Conservation (phyloP, 2,888 invertebrate genomes). For the Leptarthrus brevirostris region DNA sequence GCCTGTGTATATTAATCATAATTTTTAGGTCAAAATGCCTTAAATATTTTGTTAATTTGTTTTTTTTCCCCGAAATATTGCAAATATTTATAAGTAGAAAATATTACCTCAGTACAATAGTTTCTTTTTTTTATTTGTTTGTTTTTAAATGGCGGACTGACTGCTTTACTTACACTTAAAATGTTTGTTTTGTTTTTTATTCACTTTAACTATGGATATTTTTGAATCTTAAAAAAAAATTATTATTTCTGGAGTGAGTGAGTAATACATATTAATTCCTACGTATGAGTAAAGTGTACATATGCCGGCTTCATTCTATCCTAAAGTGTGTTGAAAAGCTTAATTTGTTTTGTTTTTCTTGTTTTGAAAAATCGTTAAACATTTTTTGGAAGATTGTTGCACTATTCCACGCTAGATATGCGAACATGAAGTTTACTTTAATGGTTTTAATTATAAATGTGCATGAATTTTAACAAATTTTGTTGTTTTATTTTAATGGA, state of each 20-base stretch:
- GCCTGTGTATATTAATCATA: slow-evolving; percentile 32
- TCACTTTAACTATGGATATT: slow-evolving; percentile 6
- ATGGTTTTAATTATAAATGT: slow-evolving; percentile 38
- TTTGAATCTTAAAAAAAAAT: neutral
- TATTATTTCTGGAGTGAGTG: neutral
- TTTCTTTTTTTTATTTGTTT: slow-evolving; percentile 9
- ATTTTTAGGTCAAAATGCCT: slow-evolving; percentile 34
- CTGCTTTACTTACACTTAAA: slow-evolving; percentile 13
- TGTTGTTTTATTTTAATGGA: slow-evolving; percentile 10
- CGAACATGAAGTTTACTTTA: slow-evolving; percentile 53
- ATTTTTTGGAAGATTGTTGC: slow-evolving; percentile 15
- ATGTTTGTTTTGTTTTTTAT: slow-evolving; percentile 1
- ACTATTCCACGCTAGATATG: slow-evolving; percentile 50
- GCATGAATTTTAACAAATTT: neutral
- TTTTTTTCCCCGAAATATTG: slow-evolving; percentile 34
- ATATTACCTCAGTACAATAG: slow-evolving; percentile 40
- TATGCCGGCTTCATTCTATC: slow-evolving; percentile 21
- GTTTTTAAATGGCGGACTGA: slow-evolving; percentile 48
- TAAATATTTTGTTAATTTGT: slow-evolving; percentile 35
- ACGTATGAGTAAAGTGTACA: slow-evolving; percentile 3
- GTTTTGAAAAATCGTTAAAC: too few relatives aligned
- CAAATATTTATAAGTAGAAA: slow-evolving; percentile 38
- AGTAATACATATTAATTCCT: neutral
- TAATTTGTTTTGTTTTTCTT: slow-evolving; percentile 26
- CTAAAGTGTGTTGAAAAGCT: slow-evolving; percentile 27